Evolutionary conservation across 2,888 invertebrate genomes (phyloP), one percentile per base, ranked within the genome.

Genomic region (Aleiodes alternator): DNA sequence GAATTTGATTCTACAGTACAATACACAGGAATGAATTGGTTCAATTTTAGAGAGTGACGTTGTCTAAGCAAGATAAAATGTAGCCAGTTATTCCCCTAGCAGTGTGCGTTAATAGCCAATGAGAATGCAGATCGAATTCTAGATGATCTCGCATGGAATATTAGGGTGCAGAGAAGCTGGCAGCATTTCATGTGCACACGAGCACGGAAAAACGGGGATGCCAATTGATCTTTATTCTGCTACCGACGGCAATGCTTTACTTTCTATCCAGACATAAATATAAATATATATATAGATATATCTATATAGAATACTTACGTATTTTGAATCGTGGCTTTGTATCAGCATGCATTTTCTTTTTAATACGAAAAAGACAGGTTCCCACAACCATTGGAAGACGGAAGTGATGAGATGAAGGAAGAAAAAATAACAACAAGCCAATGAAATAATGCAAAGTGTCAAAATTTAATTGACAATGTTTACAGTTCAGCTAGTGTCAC

Each of bases 311-410:
- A 34, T 76, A 84, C 85, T 88, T 83, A 88, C 87, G 84, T 83
- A 88, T 87, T 70, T 82, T 84, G 73, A 87, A 85, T 14, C 80
- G 78, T 55, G 82, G 80, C 78, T 84, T 86, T 68, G 84, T 76
- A 50, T 85, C 85, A 6, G 84, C 84, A 76, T 85, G 85, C 87
- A 85, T 86, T 79, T 84, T 86, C 81, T 82, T 84, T 81, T 85
- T 87, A 70, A 79, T 81, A 48, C 82, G 84, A 80, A 85, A 87
- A 53, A 85, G 82, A 79, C 82, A 86, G 78, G 85, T 84, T 53
- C 88, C 86, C 72, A 86, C 84, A 76, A 87, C 87, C 87, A 88
- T 88, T 79, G 79, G 70, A 69, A 78, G 48, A 72, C 69, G 74
- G 74, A 77, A n/a, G 7, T 23, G 12, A 51, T 61, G 29, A 55